These are phyloP conservation scores for Oreochromis tanganicae DNA, from an alignment of 2,113 vertebrate genomes.

Conservation along the genomic window DNA sequence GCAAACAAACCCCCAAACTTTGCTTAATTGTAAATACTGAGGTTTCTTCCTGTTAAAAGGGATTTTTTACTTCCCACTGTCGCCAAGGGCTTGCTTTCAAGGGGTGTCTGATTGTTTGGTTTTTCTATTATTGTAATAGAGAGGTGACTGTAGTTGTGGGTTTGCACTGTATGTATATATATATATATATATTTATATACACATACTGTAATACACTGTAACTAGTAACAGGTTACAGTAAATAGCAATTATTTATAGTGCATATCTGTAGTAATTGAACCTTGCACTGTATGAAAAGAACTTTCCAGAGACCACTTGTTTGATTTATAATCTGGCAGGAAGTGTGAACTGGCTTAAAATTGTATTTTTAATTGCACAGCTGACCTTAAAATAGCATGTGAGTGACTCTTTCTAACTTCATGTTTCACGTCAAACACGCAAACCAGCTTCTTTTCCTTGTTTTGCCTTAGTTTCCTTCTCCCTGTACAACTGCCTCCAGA, in stretches of 20 bases:
- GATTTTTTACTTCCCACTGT: background rate
- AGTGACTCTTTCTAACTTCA: background rate
- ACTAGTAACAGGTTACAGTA: background rate
- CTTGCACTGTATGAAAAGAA: background rate
- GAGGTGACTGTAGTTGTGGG: background rate
- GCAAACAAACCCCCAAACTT: background rate
- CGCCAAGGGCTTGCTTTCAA: background rate
- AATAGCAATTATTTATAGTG: background rate
- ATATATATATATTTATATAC: accelerated
- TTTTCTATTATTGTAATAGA: background rate
- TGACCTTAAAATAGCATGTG: background rate
- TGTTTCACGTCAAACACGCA: background rate
- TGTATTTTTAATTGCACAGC: background rate
- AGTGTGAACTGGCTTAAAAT: background rate
- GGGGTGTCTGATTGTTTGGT: background rate
- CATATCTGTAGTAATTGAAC: background rate
- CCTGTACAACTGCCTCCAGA: background rate
- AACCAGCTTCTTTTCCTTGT: background rate
- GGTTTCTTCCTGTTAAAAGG: background rate
- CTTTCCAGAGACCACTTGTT: background rate
- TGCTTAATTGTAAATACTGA: background rate
- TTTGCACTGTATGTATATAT: background rate
- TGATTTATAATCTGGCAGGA: background rate
- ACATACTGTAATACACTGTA: background rate
- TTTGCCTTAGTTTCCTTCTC: background rate